Evolutionary conservation across 2,888 invertebrate genomes (phyloP), one percentile per base, ranked within the genome.

Genomic region (Antheraea assamensis): DNA sequence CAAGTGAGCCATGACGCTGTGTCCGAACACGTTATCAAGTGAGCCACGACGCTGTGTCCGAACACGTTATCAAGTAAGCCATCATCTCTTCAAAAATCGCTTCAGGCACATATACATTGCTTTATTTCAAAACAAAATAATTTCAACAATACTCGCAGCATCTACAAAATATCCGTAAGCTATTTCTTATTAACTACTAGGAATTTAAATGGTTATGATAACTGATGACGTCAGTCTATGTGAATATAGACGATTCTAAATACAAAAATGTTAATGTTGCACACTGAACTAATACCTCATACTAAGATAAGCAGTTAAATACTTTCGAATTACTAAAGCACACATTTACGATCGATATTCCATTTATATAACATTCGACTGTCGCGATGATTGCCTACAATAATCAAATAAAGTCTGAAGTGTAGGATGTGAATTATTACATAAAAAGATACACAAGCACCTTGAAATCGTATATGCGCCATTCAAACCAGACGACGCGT

Each of bases 381-480:
- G 17, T 17, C 61, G 30, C 15, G 4, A 30, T 17, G 61, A 30
- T 17, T 27, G 15, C 30, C 13, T 30, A 58, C 30, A 61, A 61
- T 27, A 27, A 30, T 30, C 30, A 64, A 17, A 64, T 30, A 64
- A 30, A 64, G 30, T 64, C 30, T 58, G 13, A 58, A 58, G 30
- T 64, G 27, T 64, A 64, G 27, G 61, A 64, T 64, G 61, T 64
- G 30, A 64, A 64, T 30, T 64, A 64, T 64, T 64, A 64, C 17
- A 15, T 58, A 30, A 64, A 64, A 64, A 64, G 30, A 64, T 64
- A 64, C 30, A 30, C 30, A 30, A 64, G 27, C 30, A 64, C 61
- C 61, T 64, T 64, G 61, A 64, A 30, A 64, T 64, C 27, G 17
- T 64, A 64, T 64, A 64, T 64, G 61, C 61, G 27, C 61, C 61